Base-by-base conservation (phyloP, 2,113 vertebrate species). In the Phalacrocorax aristotelis region DNA sequence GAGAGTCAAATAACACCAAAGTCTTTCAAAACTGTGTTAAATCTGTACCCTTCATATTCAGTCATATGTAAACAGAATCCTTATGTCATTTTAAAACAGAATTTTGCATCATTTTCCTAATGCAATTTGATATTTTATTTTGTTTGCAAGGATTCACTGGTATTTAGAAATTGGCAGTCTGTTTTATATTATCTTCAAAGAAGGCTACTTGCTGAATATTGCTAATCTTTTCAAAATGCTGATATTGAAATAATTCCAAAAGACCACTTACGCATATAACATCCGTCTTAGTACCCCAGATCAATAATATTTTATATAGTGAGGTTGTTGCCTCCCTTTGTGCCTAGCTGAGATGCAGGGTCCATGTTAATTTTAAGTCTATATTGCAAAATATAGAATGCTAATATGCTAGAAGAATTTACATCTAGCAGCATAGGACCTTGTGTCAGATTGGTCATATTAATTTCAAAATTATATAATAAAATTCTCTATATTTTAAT, bases 111-210 rank as follows among this genome's bases (percentile, higher is more conserved):
- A 22, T 83, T 96, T 65, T 89, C 25, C 65, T 91, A 40, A 82
- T 81, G 22, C 12, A 72, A 7, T 65, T 68, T 68, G 66, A 87
- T 84, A 22, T 3, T 16, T 57, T 72, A 22, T n/a, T 91, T 80
- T 83, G 42, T 93, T 92, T 74, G 15, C 54, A 68, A 91, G 55
- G 38, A 83, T 76, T 83, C 76, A 72, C 27, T 83, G 25, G 25
- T 82, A 94, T 83, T 91, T 82, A 95, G 70, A 61, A 95, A n/a
- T 21, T 93, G 72, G 36, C 77, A 91, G 48, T 60, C 61, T 85
- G 9, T 52, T 90, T 92, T 84, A 15, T 49, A 40, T 83, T 86
- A 38, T 69, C 57, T 95, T 84, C 36, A 65, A n/a, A 91, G 83
- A 60, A 66, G 17, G 7, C 57, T 79, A 79, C 89, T 83, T 86